Base-by-base conservation (phyloP, 1,140 invertebrate species). In the Mycetomoellerius zeteki region DNA sequence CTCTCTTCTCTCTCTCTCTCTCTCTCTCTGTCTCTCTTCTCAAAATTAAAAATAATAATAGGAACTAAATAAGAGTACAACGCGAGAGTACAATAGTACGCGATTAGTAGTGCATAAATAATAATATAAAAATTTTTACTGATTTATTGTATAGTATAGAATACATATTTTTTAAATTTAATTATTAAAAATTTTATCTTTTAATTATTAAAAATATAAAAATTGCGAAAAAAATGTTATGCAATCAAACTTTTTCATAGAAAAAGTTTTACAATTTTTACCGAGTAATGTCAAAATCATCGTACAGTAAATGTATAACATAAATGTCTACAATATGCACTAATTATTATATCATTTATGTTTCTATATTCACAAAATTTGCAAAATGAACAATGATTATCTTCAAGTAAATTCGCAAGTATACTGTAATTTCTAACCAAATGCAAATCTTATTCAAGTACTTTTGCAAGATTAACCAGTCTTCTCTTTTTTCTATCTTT, bases 141-240 rank as follows among this genome's bases (percentile, higher is more conserved):
- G 37, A 43, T 43, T 43, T 43, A 43, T 43, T 43, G 2, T 43
- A 12, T 0, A 43, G 37, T 14, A 50, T 50, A 50, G 2, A 7
- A 24, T 50, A 27, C 8, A 71, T 67, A 65, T 65, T 19, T 27
- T 19, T 27, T 5, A 62, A 5, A 62, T 77, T 47, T 47, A n/a
- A 64, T 78, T 64, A 33, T 78, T 47, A 77, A 62, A 21, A 65
- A 60, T 58, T 72, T 30, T 3, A 24, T 33, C 4, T 27, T 77
- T 47, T 47, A n/a, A 64, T 78, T 64, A 33, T 21, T 33, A 50
- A 30, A 80, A 21, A 67, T 67, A 67, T 8, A 19, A 33, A 33
- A 65, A 19, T 43, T 24, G 16, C 10, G 14, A 52, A 7, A 37
- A 43, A n/a, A 12, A 47, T 19, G 4, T 21, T 12, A 30, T 37